A percentile compares a stretch with the other conserved stretches of the same genome.
These are phyloP conservation scores for Tineola bisselliella DNA, from an alignment of 2,888 invertebrate species.

Conservation along the genomic window DNA sequence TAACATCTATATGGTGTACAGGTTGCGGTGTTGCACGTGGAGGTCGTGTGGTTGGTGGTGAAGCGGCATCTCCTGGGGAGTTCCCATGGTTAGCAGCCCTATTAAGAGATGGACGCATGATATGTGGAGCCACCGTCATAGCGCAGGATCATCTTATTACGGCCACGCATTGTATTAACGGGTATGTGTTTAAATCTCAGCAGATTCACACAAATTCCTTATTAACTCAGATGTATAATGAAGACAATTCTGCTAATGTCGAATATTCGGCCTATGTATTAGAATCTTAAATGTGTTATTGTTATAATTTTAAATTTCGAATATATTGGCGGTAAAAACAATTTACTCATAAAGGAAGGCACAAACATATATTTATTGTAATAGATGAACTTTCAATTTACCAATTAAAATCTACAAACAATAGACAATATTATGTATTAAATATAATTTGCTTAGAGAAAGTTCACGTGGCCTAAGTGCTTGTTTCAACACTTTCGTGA, in stretches of 20 bases:
- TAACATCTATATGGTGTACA: conserved; percentile 53
- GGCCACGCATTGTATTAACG: conserved; percentile 79
- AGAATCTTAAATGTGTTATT: too few species aligned
- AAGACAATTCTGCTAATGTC: too few species aligned
- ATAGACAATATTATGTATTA: conserved; percentile 1
- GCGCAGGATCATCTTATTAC: conserved; percentile 77
- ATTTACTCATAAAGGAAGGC: not conserved
- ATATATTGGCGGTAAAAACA: too few species aligned
- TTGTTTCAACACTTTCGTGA: not conserved
- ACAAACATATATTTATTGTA: not conserved
- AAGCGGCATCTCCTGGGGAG: conserved; percentile 71
- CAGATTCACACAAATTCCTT: too few species aligned
- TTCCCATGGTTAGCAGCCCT: conserved; percentile 82
- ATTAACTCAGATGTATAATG: too few species aligned
- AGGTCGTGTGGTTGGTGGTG: conserved; percentile 77
- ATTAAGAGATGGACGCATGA: conserved; percentile 71
- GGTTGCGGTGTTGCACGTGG: conserved; percentile 64
- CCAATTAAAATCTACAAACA: conserved; percentile 3
- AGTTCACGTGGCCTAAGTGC: not conserved
- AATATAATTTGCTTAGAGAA: not conserved
- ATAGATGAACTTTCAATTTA: not conserved
- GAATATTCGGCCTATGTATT: too few species aligned
- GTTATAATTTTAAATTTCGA: too few species aligned
- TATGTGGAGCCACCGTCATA: conserved; percentile 79
- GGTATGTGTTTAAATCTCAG: conserved; percentile 54